phyloP scores from a whole-genome alignment of 2,888 invertebrate species.

The Pristionchus japonicus region DNA sequence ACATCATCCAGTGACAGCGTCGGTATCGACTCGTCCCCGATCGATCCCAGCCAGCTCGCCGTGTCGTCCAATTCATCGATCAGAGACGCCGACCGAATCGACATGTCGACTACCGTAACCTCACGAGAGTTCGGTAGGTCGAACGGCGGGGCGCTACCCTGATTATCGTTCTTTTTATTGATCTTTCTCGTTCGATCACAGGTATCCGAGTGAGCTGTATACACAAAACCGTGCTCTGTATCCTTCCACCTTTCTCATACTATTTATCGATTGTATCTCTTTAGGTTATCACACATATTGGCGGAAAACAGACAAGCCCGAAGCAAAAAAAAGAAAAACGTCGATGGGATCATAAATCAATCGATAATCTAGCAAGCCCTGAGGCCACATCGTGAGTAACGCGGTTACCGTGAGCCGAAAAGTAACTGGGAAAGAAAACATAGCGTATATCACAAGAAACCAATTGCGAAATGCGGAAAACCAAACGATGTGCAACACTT shows the following conservation, averaged over 20 bases:
- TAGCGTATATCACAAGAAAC: conserved; percentile 16
- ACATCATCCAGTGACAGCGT: conserved; percentile 69
- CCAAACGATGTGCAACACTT: neutral
- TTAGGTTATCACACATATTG: neutral
- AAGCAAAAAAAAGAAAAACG: neutral
- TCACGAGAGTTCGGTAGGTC: conserved; percentile 9
- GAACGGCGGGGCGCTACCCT: conserved; percentile 6
- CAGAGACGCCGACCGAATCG: conserved; percentile 21
- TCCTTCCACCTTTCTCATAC: neutral
- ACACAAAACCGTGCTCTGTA: neutral
- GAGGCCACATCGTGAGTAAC: neutral
- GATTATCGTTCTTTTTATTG: neutral
- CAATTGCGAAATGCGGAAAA: neutral
- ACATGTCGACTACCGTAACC: conserved; percentile 33
- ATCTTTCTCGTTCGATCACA: neutral
- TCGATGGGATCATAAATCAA: conserved; percentile 10
- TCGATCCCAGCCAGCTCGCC: conserved; percentile 65
- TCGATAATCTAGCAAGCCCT: conserved; percentile 29
- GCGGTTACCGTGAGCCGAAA: neutral
- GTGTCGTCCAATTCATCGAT: conserved; percentile 51
- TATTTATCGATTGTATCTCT: conserved; percentile 30
- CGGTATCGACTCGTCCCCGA: conserved; percentile 56
- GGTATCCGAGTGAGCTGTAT: neutral
- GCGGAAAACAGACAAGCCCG: neutral
- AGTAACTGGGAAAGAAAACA: conserved; percentile 10